Base-by-base conservation (phyloP, 1,140 invertebrate species). In the Eurosta solidaginis region DNA sequence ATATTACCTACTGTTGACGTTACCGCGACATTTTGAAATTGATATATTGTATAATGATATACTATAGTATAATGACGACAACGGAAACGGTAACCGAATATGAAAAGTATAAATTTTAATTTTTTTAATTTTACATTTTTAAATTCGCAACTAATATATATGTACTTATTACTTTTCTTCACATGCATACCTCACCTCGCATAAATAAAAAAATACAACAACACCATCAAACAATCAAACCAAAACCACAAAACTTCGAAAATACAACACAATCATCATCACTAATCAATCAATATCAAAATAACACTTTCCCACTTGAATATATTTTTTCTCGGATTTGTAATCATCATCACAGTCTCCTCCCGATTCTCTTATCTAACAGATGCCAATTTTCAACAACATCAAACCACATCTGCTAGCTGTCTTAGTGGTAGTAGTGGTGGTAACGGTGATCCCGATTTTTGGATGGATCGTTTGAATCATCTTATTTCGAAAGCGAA, bases 381-480 rank as follows among this genome's bases (percentile, higher is more conserved):
- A 86, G 85, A 86, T 86, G 83, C 77, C 73, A 86, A 85, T 80
- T 81, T 82, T 77, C 85, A 84, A 40, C 59, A 42, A 40, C 54
- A 77, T 52, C 76, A 79, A 22, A 68, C 76, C 9, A 76, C 47
- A 27, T 33, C 75, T 10, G 49, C 47, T 1, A 47, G 40, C 14
- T 25, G 54, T 63, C 27, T 54, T 20, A 25, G 50, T 12, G 3
- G 22, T 29, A 40, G 59, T 25, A 33, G 45, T 76, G 75, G 40
- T 33, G 54, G 52, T 17, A 68, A 42, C 40, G 44, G 25, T 25
- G 80, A 86, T 79, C 82, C 86, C 10, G 86, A 87, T 20, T 85
- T 82, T 77, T 88, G 86, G 86, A 85, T 88, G 86, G 83, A 86
- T 49, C 82, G 84, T 12, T 77, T 88, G 10, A 84, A 87, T 52